Base-by-base conservation (phyloP, 2,888 invertebrate genomes). In the Leptopilina syphax region DNA sequence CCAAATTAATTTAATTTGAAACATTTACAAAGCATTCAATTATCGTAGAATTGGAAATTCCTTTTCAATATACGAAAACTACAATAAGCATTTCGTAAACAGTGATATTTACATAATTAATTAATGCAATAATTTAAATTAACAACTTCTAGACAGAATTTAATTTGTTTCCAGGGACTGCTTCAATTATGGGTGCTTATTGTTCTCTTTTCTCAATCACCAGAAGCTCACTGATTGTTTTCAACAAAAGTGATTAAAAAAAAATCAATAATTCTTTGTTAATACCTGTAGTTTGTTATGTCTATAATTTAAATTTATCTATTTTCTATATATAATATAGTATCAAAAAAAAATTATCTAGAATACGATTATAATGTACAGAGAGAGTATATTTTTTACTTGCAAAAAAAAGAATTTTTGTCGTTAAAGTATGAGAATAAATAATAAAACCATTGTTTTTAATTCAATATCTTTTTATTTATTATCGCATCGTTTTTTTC, bases 101-200 rank as follows among this genome's bases (percentile, higher is more conserved):
- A 34, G 2, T 34, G 34, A 34, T 3, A 34, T 34, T 34, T 34
- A 3, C 34, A 34, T 34, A 34, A 34, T 34, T 34, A 24, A 9
- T 68, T 76, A 34, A 44, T 44, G 0, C 44, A 27, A 24, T 27
- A 65, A 60, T 78, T 12, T 5, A 13, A 4, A n/a, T 50, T 68
- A 47, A 18, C 18, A 18, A 18, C 13, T 60, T 60, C 13, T 18
- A n/a, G 18, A 66, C 54, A 54, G 34, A 65, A 73, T 54, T 76
- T 54, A 6, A 27, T 65, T 80, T 65, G 73, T 81, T 87, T 87
- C 13, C 84, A 92, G 92, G 90, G 88, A 77, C 83, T 92, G 76
- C 88, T 92, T 50, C 92, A 92, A 81, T 90, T 92, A 78, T 92
- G 92, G 91, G 91, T 92, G 65, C 81, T 92, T 5, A 82, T 92